Evolutionary conservation across 2,797 vertebrate species (phyloP), one percentile per base, ranked within the genome.

Genomic region (Labeo calbasu): DNA sequence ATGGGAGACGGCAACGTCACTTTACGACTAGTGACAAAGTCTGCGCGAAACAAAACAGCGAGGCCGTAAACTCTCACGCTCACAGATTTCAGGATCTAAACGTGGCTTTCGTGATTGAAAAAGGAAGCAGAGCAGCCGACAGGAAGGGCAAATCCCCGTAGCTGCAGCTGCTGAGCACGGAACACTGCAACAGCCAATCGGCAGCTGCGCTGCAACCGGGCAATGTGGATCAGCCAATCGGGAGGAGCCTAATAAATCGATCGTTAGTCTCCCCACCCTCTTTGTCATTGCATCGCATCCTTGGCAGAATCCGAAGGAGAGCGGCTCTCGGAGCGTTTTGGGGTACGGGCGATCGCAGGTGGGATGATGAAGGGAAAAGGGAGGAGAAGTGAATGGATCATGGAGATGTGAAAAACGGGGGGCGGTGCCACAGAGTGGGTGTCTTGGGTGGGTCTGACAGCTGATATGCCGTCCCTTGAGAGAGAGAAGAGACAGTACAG

Each of bases 151-250:
- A 83, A 84, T 87, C 85, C 80, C 84, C 92, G 92, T 91, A 91
- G 93, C 90, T 92, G 93, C 92, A 92, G 94, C 93, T 93, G 93
- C 92, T 93, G 92, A 93, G 89, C 91, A 94, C 78, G 90, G 91
- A 88, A 92, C 89, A 89, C 88, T 84, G 65, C 87, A 89, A 59
- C 88, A 91, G 87, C 95, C 95, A 96, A 96, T 97, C 85, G 77
- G 86, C 68, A 70, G 51, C 50, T 71, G 83, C 88, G 77, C 94
- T 96, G 87, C 91, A 95, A 91, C 88, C 90, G 84, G 82, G 91
- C 90, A 88, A 89, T 85, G 75, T 87, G 80, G 81, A 66, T 9
- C 70, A 43, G 77, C 95, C 95, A 96, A 95, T 96, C 79, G 72
- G 69, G 23, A 85, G 68, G 85, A 72, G 66, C 43, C 86, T 93